Evolutionary conservation across 2,888 invertebrate species (phyloP).

Genomic region (Portevinia maculata): DNA sequence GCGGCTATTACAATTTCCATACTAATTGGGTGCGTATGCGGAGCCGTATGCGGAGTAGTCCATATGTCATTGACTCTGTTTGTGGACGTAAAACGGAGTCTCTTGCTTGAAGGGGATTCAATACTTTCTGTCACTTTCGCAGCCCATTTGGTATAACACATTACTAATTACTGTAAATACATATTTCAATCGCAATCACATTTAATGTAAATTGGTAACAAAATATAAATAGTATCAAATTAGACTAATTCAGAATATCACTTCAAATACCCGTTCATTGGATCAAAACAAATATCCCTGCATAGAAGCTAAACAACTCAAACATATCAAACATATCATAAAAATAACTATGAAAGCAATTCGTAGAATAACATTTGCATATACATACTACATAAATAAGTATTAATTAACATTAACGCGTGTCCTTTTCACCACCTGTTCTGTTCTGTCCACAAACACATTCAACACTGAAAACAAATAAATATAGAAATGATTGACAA

Average conservation of each 20-base stretch:
- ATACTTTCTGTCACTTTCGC: conserved; percentile 4
- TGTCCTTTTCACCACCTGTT: conserved; percentile 40
- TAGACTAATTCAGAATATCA: conserved; percentile 33
- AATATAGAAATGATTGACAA: conserved; percentile 44
- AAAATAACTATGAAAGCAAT: conserved; percentile 9
- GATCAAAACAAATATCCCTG: conserved; percentile 25
- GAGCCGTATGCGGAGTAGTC: no score
- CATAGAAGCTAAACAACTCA: conserved; percentile 42
- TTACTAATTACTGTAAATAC: conserved; percentile 27
- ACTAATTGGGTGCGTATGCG: no score
- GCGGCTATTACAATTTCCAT: no score
- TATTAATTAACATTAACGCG: conserved; percentile 15
- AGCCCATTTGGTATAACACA: background rate
- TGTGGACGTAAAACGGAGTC: no score
- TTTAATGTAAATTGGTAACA: conserved; percentile 31
- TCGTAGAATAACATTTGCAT: background rate
- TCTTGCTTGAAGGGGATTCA: no score
- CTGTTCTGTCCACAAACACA: background rate
- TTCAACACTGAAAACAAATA: conserved; percentile 28
- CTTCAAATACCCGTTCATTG: conserved; percentile 39
- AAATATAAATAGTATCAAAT: conserved; percentile 21
- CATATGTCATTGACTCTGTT: no score
- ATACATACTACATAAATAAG: conserved; percentile 7
- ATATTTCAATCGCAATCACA: conserved; percentile 19
- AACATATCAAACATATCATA: conserved; percentile 60